phyloP scores from a whole-genome alignment of 2,888 invertebrate species.

The Lochmaea capreae region DNA sequence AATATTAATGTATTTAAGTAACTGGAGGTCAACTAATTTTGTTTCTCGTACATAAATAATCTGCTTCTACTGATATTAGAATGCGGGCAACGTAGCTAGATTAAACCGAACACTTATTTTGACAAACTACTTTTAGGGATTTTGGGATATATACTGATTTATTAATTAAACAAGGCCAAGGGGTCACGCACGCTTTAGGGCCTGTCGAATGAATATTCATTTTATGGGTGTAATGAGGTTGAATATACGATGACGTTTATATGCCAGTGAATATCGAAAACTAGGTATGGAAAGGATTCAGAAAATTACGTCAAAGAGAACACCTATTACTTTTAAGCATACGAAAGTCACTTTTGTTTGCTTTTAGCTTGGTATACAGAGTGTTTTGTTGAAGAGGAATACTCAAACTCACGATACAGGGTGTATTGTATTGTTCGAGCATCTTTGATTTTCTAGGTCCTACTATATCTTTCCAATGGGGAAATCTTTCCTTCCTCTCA shows the following conservation, averaged over 20 bases:
- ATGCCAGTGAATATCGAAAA: conserved; percentile 19
- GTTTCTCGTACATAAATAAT: conserved; percentile 28
- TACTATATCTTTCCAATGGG: no score
- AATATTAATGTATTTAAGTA: conserved; percentile 5
- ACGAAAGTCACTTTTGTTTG: not conserved
- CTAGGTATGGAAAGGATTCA: not conserved
- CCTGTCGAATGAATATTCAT: conserved; percentile 37
- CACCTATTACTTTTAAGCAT: not conserved
- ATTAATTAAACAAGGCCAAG: conserved; percentile 35
- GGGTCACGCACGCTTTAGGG: conserved; percentile 34
- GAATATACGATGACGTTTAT: conserved; percentile 35
- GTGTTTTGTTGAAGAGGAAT: not conserved
- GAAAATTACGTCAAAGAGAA: not conserved
- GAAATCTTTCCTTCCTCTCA: no score
- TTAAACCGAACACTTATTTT: conserved; percentile 36
- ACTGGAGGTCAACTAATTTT: conserved; percentile 20
- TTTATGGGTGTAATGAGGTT: conserved; percentile 37
- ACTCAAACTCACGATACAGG: no score
- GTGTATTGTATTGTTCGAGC: no score
- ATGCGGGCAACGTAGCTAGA: conserved; percentile 29
- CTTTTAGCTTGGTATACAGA: not conserved
- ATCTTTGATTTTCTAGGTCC: no score
- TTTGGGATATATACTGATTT: conserved; percentile 36
- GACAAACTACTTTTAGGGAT: conserved; percentile 36
- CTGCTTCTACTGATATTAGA: conserved; percentile 22